Conservation (phyloP, 2,113 vertebrate species). For the Corythoichthys haematopterus region DNA sequence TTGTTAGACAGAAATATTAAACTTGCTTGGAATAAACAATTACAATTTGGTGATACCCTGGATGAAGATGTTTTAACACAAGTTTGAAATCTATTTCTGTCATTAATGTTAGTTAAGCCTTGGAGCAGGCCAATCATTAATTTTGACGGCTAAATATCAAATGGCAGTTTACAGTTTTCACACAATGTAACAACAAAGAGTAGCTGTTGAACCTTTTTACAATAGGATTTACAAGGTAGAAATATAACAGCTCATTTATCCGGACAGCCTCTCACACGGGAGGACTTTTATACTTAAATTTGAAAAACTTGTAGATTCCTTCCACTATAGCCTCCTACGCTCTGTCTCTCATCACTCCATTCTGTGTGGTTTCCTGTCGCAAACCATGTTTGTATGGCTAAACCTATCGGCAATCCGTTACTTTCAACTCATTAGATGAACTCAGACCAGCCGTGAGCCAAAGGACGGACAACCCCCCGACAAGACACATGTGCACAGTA, state of each 20-base stretch:
- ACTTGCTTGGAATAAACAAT: background rate
- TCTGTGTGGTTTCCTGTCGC: slow-evolving; percentile 49
- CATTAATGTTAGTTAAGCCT: no score
- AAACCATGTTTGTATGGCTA: slow-evolving; percentile 30
- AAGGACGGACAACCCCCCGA: background rate
- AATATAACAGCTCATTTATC: background rate
- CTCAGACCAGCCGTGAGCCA: slow-evolving; percentile 2
- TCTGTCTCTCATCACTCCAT: slow-evolving; percentile 51
- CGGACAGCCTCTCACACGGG: background rate
- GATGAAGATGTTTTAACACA: background rate
- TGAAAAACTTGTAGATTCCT: slow-evolving; percentile 12
- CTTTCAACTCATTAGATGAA: slow-evolving; percentile 23
- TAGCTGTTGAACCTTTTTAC: background rate
- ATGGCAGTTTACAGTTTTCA: background rate
- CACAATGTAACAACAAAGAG: background rate
- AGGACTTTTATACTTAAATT: background rate
- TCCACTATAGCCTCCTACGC: slow-evolving; percentile 7
- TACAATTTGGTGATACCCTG: background rate
- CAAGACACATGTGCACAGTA: slow-evolving; percentile 2
- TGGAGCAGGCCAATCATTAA: no score
- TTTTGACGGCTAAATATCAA: background rate
- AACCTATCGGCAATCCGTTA: slow-evolving; percentile 12
- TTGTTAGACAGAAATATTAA: background rate
- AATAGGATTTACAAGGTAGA: background rate
- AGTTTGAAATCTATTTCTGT: no score